Base-by-base conservation (phyloP, 2,113 vertebrate genomes). In the Odocoileus virginianus region DNA sequence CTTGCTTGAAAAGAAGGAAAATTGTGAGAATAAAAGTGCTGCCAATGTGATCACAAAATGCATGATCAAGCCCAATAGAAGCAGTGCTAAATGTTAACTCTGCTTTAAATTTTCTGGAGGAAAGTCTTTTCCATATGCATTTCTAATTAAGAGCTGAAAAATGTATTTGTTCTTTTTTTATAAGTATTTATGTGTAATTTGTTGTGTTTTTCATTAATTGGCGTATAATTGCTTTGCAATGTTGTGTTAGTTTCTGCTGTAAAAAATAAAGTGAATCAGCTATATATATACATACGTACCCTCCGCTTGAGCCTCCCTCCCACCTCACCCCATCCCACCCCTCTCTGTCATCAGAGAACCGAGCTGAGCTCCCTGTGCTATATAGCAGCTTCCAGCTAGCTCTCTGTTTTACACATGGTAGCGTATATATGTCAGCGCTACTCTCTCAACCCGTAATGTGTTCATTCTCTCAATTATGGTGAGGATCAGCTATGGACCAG, bases 1-100 rank as follows among this genome's bases (percentile, higher is more conserved):
- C 28, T 92, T 92, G 85, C 55, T 94, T 94, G 82, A 86, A 94
- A 97, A 94, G 64, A 88, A 74, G 94, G 85, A 71, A 97, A 88
- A 85, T 57, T 76, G 84, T 52, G 74, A 96, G 92, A 94, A 81
- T 30, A 86, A 94, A 47, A 88, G 58, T 96, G 61, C 50, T 85
- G 81, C 43, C 40, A 92, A 43, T 76, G 43, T 36, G 92, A 92
- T 85, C 58, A 55, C 90, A 90, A 94, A 71, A 55, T 33, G 60
- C 30, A 11, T 2, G 55, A 64, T 23, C 64, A 67, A 71, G 71
- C 67, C 36, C 27, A 30, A 2, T 25, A 93, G 87, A 92, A 30
- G 78, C 33, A 23, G 47, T 36, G 76, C 55, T 91, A 54, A 85
- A 21, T 54, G 74, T 50, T 82, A 61, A 52, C 91, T 78, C 81